These are phyloP conservation scores for Heteromyza rotundicornis DNA, from an alignment of 2,888 invertebrate genomes.

Conservation along the genomic window DNA sequence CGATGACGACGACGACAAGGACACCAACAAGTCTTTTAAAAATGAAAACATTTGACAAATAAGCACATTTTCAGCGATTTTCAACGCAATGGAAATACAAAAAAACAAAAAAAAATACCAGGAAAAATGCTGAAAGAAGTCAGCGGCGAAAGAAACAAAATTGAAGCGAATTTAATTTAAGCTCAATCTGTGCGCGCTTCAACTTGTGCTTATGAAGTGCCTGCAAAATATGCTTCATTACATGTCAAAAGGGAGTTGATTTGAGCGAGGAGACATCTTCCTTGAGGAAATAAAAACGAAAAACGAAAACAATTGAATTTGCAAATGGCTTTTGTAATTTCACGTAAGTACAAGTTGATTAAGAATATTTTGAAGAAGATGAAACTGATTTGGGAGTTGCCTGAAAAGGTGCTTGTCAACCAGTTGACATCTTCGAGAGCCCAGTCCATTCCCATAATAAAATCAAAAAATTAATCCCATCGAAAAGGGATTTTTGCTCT, in stretches of 20 bases:
- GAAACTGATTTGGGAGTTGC: neutral
- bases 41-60: conserved; percentile 19
- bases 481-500: too few relatives aligned
- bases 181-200: conserved; percentile 18
- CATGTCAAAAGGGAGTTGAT: conserved; percentile 13
- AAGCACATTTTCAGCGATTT: conserved; percentile 17
- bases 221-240: conserved; percentile 26
- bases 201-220: conserved; percentile 15
- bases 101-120: neutral
- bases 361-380: too few relatives aligned
- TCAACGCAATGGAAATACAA: too few relatives aligned
- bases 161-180: conserved; percentile 10
- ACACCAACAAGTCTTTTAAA: neutral
- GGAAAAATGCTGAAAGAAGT: neutral
- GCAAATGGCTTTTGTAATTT: too few relatives aligned
- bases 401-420: neutral
- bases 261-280: too few relatives aligned
- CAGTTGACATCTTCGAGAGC: neutral
- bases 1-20: too few relatives aligned
- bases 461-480: neutral
- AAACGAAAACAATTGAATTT: too few relatives aligned
- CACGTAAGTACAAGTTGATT: too few relatives aligned
- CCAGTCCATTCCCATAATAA: neutral
- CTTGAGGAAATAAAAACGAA: too few relatives aligned
- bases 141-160: neutral